A percentile compares a stretch with the other conserved stretches of the same genome.
Evolutionary conservation across 2,888 invertebrate genomes (phyloP).

Genomic region (Belgica antarctica): DNA sequence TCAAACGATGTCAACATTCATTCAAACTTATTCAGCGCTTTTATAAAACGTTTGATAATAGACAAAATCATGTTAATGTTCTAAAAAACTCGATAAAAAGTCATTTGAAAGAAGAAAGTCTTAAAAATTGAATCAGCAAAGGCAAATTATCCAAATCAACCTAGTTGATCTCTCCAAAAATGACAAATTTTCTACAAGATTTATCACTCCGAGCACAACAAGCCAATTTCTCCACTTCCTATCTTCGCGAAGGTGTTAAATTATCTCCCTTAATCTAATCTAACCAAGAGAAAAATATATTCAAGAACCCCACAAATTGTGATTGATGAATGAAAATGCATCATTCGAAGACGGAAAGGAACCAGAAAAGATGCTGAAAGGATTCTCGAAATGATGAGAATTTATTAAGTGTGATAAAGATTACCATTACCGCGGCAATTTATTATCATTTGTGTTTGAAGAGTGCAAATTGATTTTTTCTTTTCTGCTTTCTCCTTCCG

Average conservation of each 20-base stretch:
- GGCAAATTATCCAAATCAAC: too few species aligned
- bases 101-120: too few species aligned
- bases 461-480: slow-evolving; percentile 34
- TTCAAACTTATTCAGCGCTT: too few species aligned
- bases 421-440: slow-evolving; percentile 30
- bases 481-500: neutral
- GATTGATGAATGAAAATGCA: slow-evolving; percentile 42
- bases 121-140: too few species aligned
- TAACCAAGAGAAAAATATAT: neutral
- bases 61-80: too few species aligned
- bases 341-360: slow-evolving; percentile 17
- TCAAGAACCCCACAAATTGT: slow-evolving; percentile 30
- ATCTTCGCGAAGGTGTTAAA: neutral
- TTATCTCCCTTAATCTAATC: too few species aligned
- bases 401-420: slow-evolving; percentile 39
- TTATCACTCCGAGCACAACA: too few species aligned
- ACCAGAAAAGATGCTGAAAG: slow-evolving; percentile 15
- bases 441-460: slow-evolving; percentile 32
- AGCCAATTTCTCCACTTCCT: neutral
- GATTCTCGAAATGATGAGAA: slow-evolving; percentile 35
- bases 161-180: too few species aligned
- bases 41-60: too few species aligned
- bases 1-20: too few species aligned
- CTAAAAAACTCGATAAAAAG: too few species aligned
- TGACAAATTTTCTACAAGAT: too few species aligned